Evolutionary conservation across 2,113 vertebrate genomes (phyloP), one percentile per base, ranked within the genome.

Genomic region (Corapipo altera): DNA sequence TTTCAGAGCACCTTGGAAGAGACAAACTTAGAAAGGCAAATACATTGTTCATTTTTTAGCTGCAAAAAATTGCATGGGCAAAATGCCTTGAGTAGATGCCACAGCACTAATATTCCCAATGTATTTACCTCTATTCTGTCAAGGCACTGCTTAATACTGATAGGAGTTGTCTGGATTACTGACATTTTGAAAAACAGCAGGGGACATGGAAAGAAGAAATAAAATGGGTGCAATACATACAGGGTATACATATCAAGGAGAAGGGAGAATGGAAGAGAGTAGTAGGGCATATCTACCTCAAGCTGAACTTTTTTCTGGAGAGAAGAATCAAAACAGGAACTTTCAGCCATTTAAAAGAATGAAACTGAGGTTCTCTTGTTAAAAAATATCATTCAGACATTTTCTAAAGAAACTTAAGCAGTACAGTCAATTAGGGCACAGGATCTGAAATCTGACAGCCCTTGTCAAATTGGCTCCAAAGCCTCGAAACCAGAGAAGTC

Each of bases 331-430:
- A 93, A 95, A 72, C 57, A 91, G 54, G 48, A 88, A 64, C 55
- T 77, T 91, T 78, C 64, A 91, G 82, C 51, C 59, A 90, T 67
- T 83, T 85, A 79, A 94, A 95, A 90, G 67, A 95, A 77, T 7
- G 46, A 94, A 94, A 24, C 18, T 79, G 69, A 85, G 37, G 66
- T 83, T 93, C 71, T 85, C 27, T 51, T 91, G 15, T 66, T 67
- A 79, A 88, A 83, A 95, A 82, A 79, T 1, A 85, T 27, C 22
- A 76, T 69, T 93, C 9, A 17, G 58, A 69, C 48, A 46, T 88
- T 92, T 96, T 91, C 72, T 81, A 30, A 88, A 91, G 74, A 73
- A 88, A 93, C 23, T 65, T 51, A 62, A 94, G 58, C 37, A 96
- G 58, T 30, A 46, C 1, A 18, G 57, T 79, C 61, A 74, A 12